These are phyloP conservation scores for Thumatha senex DNA, from an alignment of 2,888 invertebrate species.

Conservation along the genomic window DNA sequence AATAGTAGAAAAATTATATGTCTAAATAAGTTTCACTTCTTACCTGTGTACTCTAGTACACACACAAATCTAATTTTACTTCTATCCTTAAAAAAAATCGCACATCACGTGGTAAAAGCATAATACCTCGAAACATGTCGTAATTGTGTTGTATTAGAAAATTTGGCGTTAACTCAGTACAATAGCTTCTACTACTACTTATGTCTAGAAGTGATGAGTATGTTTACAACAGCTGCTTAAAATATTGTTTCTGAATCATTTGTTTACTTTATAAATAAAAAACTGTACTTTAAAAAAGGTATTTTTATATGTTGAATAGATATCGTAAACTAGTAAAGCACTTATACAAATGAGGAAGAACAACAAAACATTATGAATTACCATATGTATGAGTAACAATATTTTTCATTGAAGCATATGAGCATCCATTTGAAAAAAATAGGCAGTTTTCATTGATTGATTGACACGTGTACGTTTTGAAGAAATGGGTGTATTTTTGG, in stretches of 20 bases:
- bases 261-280: slow-evolving; percentile 12
- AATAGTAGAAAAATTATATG: too few species aligned
- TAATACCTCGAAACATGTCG: too few species aligned
- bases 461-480: too few species aligned
- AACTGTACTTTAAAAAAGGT: slow-evolving; percentile 5
- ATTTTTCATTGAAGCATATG: neutral
- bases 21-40: too few species aligned
- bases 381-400: neutral
- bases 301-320: slow-evolving; percentile 8
- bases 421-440: neutral
- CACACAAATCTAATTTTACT: too few species aligned
- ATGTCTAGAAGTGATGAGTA: neutral
- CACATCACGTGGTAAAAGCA: too few species aligned
- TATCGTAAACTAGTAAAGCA: slow-evolving; percentile 4
- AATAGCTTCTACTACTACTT: neutral
- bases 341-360: neutral
- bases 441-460: too few species aligned
- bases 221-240: slow-evolving; percentile 8
- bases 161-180: too few species aligned
- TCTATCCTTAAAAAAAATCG: too few species aligned
- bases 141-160: too few species aligned
- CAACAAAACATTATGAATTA: neutral
- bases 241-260: neutral
- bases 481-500: too few species aligned
- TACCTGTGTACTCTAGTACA: too few species aligned